These are phyloP conservation scores for Akabosia matsudoensis DNA, from an alignment of 1,140 invertebrate species.

Conservation along the genomic window DNA sequence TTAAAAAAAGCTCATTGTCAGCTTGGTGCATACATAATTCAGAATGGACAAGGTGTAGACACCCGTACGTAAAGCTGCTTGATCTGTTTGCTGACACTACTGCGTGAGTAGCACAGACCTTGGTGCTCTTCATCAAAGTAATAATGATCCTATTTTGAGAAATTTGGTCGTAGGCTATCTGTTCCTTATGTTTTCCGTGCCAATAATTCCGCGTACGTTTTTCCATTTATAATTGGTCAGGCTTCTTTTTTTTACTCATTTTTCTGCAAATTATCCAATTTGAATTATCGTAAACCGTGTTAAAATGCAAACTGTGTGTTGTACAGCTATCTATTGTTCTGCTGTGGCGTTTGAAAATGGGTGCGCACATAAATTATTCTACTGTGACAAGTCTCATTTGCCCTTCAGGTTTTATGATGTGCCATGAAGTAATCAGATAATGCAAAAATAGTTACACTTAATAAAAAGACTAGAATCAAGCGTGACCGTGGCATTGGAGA, in stretches of 20 bases:
- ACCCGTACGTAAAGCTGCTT: background rate
- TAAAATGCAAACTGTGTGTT: no score
- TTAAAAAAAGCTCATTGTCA: no score
- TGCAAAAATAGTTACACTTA: background rate
- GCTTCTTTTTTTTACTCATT: no score
- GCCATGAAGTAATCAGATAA: background rate
- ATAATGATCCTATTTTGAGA: background rate
- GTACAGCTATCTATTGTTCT: no score
- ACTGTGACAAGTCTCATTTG: no score
- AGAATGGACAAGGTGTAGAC: no score
- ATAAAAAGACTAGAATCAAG: background rate
- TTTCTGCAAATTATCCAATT: no score
- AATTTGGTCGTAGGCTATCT: background rate
- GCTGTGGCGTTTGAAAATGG: no score
- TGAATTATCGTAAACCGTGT: no score
- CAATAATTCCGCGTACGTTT: background rate
- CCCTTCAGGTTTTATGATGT: no score
- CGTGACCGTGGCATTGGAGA: constrained; percentile 6
- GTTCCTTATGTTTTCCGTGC: background rate
- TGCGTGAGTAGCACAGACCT: background rate
- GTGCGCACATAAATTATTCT: background rate
- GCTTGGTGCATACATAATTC: no score
- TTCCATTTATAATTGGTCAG: no score
- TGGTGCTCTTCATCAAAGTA: background rate
- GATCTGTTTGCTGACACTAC: background rate